Conservation (phyloP, 2,113 vertebrate genomes). For the Mesitornis unicolor region DNA sequence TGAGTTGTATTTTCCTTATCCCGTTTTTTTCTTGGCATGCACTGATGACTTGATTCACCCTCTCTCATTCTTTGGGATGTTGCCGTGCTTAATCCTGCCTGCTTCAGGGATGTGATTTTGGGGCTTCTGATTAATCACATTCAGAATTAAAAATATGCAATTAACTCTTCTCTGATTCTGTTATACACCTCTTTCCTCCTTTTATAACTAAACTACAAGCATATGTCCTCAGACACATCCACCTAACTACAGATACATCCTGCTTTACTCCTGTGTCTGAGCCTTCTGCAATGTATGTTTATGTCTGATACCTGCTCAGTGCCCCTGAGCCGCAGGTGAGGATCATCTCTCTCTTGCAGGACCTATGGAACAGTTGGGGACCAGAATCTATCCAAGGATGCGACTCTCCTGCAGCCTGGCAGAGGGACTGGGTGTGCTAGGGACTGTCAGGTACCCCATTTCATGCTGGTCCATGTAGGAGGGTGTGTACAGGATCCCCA, state of each 20-base stretch:
- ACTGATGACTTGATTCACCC: neutral
- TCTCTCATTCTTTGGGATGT: neutral
- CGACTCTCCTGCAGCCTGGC: neutral
- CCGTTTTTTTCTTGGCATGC: neutral
- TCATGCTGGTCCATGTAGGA: neutral
- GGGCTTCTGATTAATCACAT: neutral
- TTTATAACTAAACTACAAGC: neutral
- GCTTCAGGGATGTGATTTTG: neutral
- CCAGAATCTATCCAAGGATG: neutral
- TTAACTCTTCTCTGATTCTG: neutral
- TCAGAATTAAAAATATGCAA: neutral
- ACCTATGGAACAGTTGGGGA: neutral
- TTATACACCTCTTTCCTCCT: neutral
- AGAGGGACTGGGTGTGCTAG: neutral
- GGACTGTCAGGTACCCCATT: neutral
- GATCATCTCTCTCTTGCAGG: neutral
- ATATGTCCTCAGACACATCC: neutral
- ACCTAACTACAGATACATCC: neutral
- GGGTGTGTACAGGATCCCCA: too few species aligned
- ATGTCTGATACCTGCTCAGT: neutral
- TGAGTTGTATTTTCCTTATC: neutral
- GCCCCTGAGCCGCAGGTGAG: neutral
- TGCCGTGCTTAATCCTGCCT: neutral
- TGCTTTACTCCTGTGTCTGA: neutral
- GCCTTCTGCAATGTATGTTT: neutral